These are phyloP conservation scores for Phymatocera aterrima DNA, from an alignment of 2,888 invertebrate genomes.

Conservation along the genomic window DNA sequence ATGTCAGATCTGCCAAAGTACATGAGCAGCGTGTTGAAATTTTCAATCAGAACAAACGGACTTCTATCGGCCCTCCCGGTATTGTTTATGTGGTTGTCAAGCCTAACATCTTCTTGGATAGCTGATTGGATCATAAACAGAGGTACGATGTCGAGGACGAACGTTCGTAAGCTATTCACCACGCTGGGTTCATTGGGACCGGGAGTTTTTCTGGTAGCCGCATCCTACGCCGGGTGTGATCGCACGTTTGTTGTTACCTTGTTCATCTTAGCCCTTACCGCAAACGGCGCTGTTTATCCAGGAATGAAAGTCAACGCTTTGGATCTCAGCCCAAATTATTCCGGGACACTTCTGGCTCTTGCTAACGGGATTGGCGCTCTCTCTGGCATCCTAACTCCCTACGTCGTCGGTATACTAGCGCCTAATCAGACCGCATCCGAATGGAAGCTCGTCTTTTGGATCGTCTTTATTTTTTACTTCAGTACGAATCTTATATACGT, in stretches of 20 bases:
- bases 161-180: slow-evolving; percentile 81
- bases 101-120: slow-evolving; percentile 80
- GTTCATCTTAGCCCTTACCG: slow-evolving; percentile 80
- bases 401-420: slow-evolving; percentile 79
- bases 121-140: slow-evolving; percentile 83
- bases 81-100: slow-evolving; percentile 81
- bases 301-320: slow-evolving; percentile 84
- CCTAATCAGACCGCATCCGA: slow-evolving; percentile 55
- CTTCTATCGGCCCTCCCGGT: slow-evolving; percentile 81
- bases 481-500: slow-evolving; percentile 68
- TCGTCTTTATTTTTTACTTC: slow-evolving; percentile 68
- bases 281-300: slow-evolving; percentile 84
- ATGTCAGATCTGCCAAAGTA: slow-evolving; percentile 84
- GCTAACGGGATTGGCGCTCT: slow-evolving; percentile 83
- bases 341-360: slow-evolving; percentile 83
- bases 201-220: slow-evolving; percentile 79
- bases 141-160: slow-evolving; percentile 77
- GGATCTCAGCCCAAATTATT: slow-evolving; percentile 82
- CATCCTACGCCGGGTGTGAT: slow-evolving; percentile 81
- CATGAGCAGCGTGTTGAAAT: slow-evolving; percentile 82
- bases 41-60: slow-evolving; percentile 81
- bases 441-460: slow-evolving; percentile 73
- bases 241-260: slow-evolving; percentile 75
- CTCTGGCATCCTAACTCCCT: slow-evolving; percentile 81
- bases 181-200: slow-evolving; percentile 81